A percentile compares a stretch with the other conserved stretches of the same genome.
Evolutionary conservation across 2,113 vertebrate genomes (phyloP).

Genomic region (sheep (Ovis aries)): ARS-UI_Ramb_v3.0 NC_056056.1:202214501-202215000

Average conservation of each 20-base stretch:
- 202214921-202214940: background rate
- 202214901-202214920: background rate
- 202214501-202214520: background rate
- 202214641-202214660: background rate
- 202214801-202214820: background rate
- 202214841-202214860: background rate
- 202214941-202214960: background rate
- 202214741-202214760: background rate
- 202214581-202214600: background rate
- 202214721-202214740: background rate
- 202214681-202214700: background rate
- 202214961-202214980: background rate
- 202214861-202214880: background rate
- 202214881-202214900: background rate
- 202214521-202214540: background rate
- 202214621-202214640: background rate
- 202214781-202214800: background rate
- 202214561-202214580: rapidly evolving
- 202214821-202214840: background rate
- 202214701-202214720: background rate
- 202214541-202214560: background rate
- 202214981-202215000: background rate
- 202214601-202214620: background rate
- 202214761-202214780: background rate
- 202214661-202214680: background rate